Evolutionary conservation across 2,888 invertebrate genomes (phyloP), one percentile per base, ranked within the genome.

Genomic region (Melanostoma scalare): DNA sequence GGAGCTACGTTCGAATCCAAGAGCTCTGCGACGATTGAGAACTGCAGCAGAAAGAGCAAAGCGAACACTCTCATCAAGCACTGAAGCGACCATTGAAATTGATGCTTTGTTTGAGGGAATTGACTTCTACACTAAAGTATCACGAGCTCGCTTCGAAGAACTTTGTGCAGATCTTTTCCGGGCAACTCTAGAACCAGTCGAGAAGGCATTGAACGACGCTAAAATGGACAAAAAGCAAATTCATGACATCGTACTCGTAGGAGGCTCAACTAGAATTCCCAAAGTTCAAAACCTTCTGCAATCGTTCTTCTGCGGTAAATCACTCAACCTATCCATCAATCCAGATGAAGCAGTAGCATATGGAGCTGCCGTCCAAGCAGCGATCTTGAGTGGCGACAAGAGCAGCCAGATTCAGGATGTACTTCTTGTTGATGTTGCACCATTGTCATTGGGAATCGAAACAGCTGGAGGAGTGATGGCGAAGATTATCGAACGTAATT

Each of bases 281-380:
- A 95, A 95, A 89, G 93, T 95, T 40, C 95, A 95, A 90, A 93
- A 92, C 77, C 89, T 95, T 86, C 92, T 95, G 33, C 93, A 94
- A 89, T 94, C 94, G 89, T 95, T 93, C 92, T 95, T 95, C 92
- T 93, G 93, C 86, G 95, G 93, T 3, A 95, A 95, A 90, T 92
- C 93, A 42, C 90, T 95, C 55, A 95, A 95, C 88, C 91, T 94
- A 61, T 94, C 94, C 73, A 95, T 95, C 88, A 95, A 95, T 88
- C 95, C 95, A 0, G 95, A 95, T 87, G 95, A 95, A 88, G 95
- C 95, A 0, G 95, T 95, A 3, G 95, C 95, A 0, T 95, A 94
- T 88, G 95, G 95, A 8, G 95, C 95, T 0, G 94, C 95, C 0
- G 93, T 94, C 0, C 94, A 95, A 88, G 94, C 94, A 0, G 94